These are phyloP conservation scores for Drosophila nr. perissopoda DNA, from an alignment of 2,888 invertebrate species.

Conservation along the genomic window DNA sequence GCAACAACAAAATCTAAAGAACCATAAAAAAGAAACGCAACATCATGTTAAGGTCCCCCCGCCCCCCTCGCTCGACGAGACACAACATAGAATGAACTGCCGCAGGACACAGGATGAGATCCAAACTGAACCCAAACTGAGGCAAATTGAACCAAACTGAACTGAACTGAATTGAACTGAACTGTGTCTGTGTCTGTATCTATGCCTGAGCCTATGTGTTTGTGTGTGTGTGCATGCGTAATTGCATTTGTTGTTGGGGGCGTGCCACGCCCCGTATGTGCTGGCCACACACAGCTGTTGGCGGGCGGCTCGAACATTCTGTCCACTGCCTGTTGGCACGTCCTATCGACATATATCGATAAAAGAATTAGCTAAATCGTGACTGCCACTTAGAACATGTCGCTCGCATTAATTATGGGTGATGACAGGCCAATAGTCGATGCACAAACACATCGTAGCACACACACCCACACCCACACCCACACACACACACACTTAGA, in stretches of 20 bases:
- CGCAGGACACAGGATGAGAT: constrained; percentile 20
- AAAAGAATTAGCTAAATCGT: constrained; percentile 82
- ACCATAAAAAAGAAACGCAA: constrained; percentile 52
- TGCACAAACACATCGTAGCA: neutral
- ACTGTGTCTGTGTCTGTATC: neutral
- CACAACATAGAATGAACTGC: constrained; percentile 33
- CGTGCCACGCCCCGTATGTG: constrained; percentile 23
- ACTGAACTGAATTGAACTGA: neutral
- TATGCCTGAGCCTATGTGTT: neutral
- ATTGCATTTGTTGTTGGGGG: constrained; percentile 44
- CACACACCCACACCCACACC: neutral
- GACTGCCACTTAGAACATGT: constrained; percentile 81
- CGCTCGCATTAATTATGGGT: constrained; percentile 82
- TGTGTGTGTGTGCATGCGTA: constrained; percentile 18
- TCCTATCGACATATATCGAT: constrained; percentile 81
- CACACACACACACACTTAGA: neutral
- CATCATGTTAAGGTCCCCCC: constrained; percentile 18
- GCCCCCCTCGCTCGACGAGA: neutral
- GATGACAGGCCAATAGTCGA: constrained; percentile 72
- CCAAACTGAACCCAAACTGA: constrained; percentile 2
- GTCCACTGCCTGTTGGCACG: constrained; percentile 56
- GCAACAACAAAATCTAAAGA: constrained; percentile 42
- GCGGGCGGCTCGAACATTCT: constrained; percentile 7
- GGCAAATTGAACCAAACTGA: constrained; percentile 1
- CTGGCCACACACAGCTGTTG: constrained; percentile 59